Evolutionary conservation across 2,888 invertebrate genomes (phyloP), one percentile per base, ranked within the genome.

Genomic region (Chymomyza amoena): DNA sequence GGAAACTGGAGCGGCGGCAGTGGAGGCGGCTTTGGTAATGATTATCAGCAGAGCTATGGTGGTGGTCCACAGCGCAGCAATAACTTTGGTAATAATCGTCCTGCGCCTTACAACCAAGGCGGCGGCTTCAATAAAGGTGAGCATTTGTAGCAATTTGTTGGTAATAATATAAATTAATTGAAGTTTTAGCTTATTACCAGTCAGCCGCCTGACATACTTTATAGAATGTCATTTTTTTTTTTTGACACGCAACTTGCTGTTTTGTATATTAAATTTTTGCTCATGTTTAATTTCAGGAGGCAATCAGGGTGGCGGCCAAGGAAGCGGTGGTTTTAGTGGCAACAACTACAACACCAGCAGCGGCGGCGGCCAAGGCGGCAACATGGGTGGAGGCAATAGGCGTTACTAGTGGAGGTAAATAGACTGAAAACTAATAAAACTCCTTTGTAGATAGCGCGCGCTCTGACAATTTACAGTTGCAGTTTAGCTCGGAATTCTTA

Each of bases 21-120:
- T 6, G 76, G 78, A n/a, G 81, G 89, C 1, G 84, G 75, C 66
- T 91, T 90, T 66, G 87, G 86, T 57, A 93, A 93, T 64, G 95
- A 95, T 64, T 97, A 97, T 90, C 96, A 97, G 84, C 97, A 97
- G 90, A 94, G 95, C 72, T 97, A 95, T 89, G 94, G 95, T 1
- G 97, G 96, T 51, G 97, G 97, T 1, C 97, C 97, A 0, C 94
- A 97, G 92, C 94, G 97, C 77, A 94, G 93, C 88, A 91, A 83
- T 66, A 89, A 90, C 67, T 90, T 90, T 71, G 89, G 89, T 51
- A 88, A 81, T 66, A 90, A 75, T 68, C 90, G 91, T 0, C 88
- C 91, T 32, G 87, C 90, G n/a, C 91, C 91, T 0, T 91, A 91
- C 67, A 80, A 75, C 54, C 89, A 88, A 75, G 80, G 87, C 45